phyloP scores from a whole-genome alignment of 2,797 vertebrate genomes.

The Acropternis orthonyx region DNA sequence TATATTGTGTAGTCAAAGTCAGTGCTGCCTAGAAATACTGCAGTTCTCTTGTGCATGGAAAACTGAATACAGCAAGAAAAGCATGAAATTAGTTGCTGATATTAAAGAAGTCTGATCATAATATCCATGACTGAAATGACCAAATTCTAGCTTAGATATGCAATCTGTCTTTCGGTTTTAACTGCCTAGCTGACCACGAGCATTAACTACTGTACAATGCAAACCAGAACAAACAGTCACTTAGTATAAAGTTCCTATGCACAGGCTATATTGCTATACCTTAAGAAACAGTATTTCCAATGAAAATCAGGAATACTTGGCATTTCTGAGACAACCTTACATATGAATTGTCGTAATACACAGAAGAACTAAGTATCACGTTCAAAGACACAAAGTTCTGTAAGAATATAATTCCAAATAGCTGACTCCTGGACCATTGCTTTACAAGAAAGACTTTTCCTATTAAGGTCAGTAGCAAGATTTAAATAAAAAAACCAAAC shows the following conservation, averaged over 20 bases:
- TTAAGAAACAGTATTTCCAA: background rate
- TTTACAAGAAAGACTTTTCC: background rate
- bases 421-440: background rate
- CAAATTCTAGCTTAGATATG: background rate
- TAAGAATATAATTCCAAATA: background rate
- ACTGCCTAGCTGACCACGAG: background rate
- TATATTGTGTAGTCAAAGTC: background rate
- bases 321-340: background rate
- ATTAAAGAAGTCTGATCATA: background rate
- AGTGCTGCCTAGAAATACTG: background rate
- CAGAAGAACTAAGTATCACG: background rate
- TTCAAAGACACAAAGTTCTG: background rate
- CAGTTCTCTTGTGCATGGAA: background rate
- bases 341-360: background rate
- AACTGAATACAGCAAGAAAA: background rate
- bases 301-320: background rate
- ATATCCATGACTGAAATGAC: background rate
- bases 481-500: background rate
- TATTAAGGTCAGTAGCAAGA: background rate
- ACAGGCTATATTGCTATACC: background rate
- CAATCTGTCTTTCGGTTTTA: background rate
- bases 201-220: background rate
- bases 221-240: background rate
- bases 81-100: background rate
- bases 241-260: background rate